Evolutionary conservation across 2,797 vertebrate species (phyloP), one percentile per base, ranked within the genome.

Genomic region (Simalia tracyae): DNA sequence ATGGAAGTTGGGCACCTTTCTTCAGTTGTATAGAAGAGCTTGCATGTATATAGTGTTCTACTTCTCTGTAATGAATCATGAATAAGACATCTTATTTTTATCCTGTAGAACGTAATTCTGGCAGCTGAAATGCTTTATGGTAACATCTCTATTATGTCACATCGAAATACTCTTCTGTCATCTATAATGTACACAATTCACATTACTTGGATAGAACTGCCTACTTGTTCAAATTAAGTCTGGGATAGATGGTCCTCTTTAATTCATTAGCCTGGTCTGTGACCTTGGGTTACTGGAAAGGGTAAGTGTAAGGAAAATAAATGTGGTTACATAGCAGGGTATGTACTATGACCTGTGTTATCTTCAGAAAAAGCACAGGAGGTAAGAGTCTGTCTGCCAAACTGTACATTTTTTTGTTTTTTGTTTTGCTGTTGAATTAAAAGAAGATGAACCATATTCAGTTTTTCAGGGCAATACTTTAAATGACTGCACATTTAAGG

Each of bases 21-120:
- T 89, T 26, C 14, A 64, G 26, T 84, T 90, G 87, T 86, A 88
- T 24, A 14, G 19, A 68, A 46, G 11, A 59, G 6, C 19, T 93
- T 93, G 93, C 94, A 95, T 95, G 94, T 95, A 91, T 96, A 88
- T 91, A 93, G 61, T 94, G 92, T 87, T 81, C 93, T 95, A 92
- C 93, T 94, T 91, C 81, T 94, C 50, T 2, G 31, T 92, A 94
- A 86, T 90, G 95, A 90, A 91, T 95, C 14, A 22, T 0, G 91
- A 93, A 88, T 89, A 89, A 85, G 64, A 88, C 89, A 95, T 24
- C 0, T 1, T 94, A 92, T 94, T 93, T 96, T 94, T 88, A 93
- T 26, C 95, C 91, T 95, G 57, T 86, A 8, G 0, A 94, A 90
- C 15, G 86, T 92, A 95, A 92, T 93, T 90, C 0, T 86, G 93